Base-by-base conservation (phyloP, 1,140 invertebrate genomes). In the Heliothis subflexa region DNA sequence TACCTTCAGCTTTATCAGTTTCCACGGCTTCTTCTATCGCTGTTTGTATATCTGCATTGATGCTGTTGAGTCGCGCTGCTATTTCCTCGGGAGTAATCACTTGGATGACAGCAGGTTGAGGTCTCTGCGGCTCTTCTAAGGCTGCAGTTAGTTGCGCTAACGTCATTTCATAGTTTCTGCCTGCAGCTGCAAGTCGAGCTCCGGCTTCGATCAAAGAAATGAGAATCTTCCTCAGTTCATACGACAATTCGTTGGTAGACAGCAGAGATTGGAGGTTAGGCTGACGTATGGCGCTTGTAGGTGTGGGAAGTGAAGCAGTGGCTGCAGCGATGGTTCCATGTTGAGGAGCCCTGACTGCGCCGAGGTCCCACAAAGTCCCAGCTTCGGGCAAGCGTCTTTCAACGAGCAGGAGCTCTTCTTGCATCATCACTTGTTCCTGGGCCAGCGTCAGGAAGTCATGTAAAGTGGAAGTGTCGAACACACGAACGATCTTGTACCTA, bases 191-290 rank as follows among this genome's bases (percentile, higher is more conserved):
- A 9, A 94, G 78, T 13, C 90, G 61, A 0, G 92, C 93, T 0
- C 92, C 93, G 10, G 91, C 92, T 88, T 93, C 92, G 64, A 94
- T 89, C 11, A 94, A 76, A 1, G 92, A 93, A 78, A 94, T 94
- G 0, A 94, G 71, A 28, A 94, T 94, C 50, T 94, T 94, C 10
- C 86, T 80, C 25, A 94, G 55, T 72, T 94, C 93, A 45, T 87
- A 89, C 0, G 93, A 89, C n/a, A 94, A 40, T 77, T 94, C 91
- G 33, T 94, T 94, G 0, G 92, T 94, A 0, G 92, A 92, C 2
- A 94, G 68, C 14, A 94, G 64, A 0, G 92, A 89, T 57, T 94
- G 92, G 1, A 94, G 78, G 18, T 94, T 92, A 9, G 91, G 93
- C 79, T 93, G 91, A 21, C 89, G 74, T 0, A 88, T 78, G 0